Base-by-base conservation (phyloP, 1,140 invertebrate genomes). In the Pseudomyrmex gracilis region DNA sequence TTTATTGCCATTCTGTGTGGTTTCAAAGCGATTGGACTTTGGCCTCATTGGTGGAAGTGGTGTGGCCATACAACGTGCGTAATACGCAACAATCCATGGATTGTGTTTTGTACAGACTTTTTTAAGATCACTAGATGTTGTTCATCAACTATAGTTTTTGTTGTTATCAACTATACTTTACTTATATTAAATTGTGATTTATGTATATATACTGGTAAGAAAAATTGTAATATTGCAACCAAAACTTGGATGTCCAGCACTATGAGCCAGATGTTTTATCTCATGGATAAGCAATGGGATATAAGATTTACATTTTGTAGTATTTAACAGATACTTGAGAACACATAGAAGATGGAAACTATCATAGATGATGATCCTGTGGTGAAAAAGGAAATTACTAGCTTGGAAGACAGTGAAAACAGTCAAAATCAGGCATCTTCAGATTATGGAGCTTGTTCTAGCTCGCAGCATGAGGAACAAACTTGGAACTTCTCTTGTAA, bases 41-140 rank as follows among this genome's bases (percentile, higher is more conserved):
- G 92, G 83, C 82, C 78, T 91, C 92, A 93, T 93, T 93, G 92
- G 91, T 93, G 92, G 87, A 93, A 93, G 92, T 92, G 92, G 92
- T 92, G 78, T 90, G 91, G 92, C 92, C 91, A 89, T 74, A 86
- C 92, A 87, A 91, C 92, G 84, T 57, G 76, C 73, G 73, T 85
- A 60, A 87, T 89, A 87, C 68, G 57, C 89, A 85, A 78, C 84
- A 84, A 89, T 88, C 74, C 55, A 85, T 45, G 87, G 71, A 73
- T 86, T 60, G 55, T 80, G 55, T 82, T 86, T 80, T 74, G 49
- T 83, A 77, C 66, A 63, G 61, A 88, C 34, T 24, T 83, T 73
- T 49, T 86, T 85, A 73, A 73, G 17, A 83, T 88, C 24, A 64
- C 64, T 84, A 12, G 20, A 89, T 68, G 80, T 60, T 34, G n/a